Conservation (phyloP, 2,797 vertebrate genomes). For the Australoheros facetus region DNA sequence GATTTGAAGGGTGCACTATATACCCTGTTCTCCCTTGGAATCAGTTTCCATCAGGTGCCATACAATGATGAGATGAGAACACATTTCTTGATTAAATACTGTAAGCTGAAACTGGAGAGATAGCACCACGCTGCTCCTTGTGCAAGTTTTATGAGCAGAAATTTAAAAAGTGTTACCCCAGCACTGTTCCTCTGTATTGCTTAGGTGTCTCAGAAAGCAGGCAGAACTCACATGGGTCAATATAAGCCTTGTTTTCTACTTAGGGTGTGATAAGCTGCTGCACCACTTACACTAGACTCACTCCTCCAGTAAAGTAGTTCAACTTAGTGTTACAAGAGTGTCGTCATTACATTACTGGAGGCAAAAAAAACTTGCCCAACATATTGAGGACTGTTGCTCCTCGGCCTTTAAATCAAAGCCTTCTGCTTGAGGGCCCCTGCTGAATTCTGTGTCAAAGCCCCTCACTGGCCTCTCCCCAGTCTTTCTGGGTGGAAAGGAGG, state of each 20-base stretch:
- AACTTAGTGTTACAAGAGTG: not conserved
- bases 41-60: not conserved
- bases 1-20: not conserved
- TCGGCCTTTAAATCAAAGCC: conserved; percentile 12
- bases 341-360: not conserved
- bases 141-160: not conserved
- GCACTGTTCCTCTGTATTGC: not conserved
- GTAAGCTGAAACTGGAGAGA: not conserved
- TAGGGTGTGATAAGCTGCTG: not conserved
- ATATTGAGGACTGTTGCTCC: conserved; percentile 6
- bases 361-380: not conserved
- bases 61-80: not conserved
- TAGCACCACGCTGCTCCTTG: not conserved
- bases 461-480: not conserved
- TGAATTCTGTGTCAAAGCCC: conserved; percentile 4
- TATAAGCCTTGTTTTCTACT: not conserved
- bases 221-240: not conserved
- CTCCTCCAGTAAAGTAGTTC: not conserved
- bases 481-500: not conserved
- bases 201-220: not conserved
- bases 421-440: conserved; percentile 5
- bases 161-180: not conserved
- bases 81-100: not conserved
- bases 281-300: not conserved
- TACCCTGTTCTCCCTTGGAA: not conserved